Base-by-base conservation (phyloP, 1,140 invertebrate genomes). In the Drosophila subpulchrella region DNA sequence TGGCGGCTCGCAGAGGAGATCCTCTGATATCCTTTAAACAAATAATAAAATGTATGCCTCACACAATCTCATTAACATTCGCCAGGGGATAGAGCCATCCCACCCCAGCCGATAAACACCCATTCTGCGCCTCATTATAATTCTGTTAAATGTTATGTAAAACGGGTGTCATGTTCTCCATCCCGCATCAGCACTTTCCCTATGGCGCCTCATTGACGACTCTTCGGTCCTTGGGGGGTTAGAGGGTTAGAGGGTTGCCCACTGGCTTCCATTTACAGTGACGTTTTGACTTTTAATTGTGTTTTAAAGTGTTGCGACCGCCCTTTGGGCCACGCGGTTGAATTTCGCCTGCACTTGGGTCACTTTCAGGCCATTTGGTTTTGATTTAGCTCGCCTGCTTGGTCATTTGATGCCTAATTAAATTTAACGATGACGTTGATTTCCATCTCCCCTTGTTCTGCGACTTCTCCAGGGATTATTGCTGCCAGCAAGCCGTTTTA, bases 371-470 rank as follows among this genome's bases (percentile, higher is more conserved):
- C 71, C 81, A 91, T 83, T 91, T 86, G 71, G 58, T 58, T 86
- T 85, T 89, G 88, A 90, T 90, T 90, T 80, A 91, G 76, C 70
- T 68, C 57, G 70, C 47, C 57, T 68, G 47, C 77, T 73, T 66
- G 74, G 89, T 83, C 74, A 91, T 89, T 89, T 91, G 89, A 91
- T 83, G 89, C 84, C 84, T 91, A 91, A 91, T 91, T 91, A 91
- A 91, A 89, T 89, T 81, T 91, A 91, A 91, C 89, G 89, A 91
- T 78, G 78, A 81, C 78, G 80, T 79, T 88, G 83, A 86, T 82
- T 88, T 72, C 59, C 59, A 36, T 56, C 60, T 39, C 61, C 62
- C 12, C 36, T 15, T 24, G 30, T 20, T 46, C n/a, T 6, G 32
- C 12, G 30, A 30, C 15, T 38, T 51, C 34, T 38, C 41, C 27